Base-by-base conservation (phyloP, 2,888 invertebrate genomes). In the Gastrophysa polygoni region DNA sequence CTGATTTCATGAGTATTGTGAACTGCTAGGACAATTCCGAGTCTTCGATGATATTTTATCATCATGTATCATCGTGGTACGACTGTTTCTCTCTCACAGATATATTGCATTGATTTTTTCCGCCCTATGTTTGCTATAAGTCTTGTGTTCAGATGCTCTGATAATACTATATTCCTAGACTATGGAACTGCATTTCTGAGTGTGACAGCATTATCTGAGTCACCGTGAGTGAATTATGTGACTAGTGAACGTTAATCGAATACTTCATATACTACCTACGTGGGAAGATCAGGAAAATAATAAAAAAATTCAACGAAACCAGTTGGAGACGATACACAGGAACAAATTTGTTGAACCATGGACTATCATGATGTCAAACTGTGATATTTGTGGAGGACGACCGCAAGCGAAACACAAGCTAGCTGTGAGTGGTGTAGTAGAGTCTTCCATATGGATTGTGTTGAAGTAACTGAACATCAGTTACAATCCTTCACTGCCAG, bases 311-410 rank as follows among this genome's bases (percentile, higher is more conserved):
- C 29, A 4, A 32, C 7, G 7, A 3, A 24, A 32, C 29, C 10
- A 10, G 10, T 8, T 8, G 29, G 29, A 5, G 24, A 32, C 8
- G 2, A 32, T 8, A 32, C 29, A 32, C 29, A 10, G 10, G 6
- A 32, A 10, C 10, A 5, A 24, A 24, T 24, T 24, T 5, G 3
- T 7, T 4, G 6, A 4, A 48, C 16, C 48, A 48, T 20, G 7
- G 48, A 24, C 20, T 48, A 11, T 17, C 48, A 48, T 21, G 21
- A 48, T 48, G 48, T 48, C 21, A 7, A 48, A 48, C 24, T 48
- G 48, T 20, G 20, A 48, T 24, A 48, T 48, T 20, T 48, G 48
- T 48, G 21, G 48, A 24, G 48, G 16, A 48, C 11, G 48, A 18
- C 48, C 48, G 20, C 21, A 20, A 11, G 20, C 48, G 14, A 48